phyloP scores from a whole-genome alignment of 2,113 vertebrate species.

The Progne subis region DNA sequence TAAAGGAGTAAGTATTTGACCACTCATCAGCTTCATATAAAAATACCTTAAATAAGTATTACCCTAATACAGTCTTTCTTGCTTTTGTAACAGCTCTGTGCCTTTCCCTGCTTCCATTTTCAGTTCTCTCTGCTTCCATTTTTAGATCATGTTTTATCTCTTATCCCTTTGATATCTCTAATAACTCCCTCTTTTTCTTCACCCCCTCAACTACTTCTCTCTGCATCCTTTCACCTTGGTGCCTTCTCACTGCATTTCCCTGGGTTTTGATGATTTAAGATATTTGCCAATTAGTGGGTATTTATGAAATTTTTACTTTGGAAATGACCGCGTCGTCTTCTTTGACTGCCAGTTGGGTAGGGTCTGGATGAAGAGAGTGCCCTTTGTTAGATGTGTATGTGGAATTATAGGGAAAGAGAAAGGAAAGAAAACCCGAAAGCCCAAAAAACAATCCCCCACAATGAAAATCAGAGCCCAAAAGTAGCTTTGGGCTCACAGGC shows the following conservation, averaged over 20 bases:
- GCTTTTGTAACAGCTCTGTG: conserved; percentile 7
- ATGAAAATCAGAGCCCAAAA: rapidly evolving
- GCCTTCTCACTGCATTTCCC: neutral
- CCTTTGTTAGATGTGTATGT: neutral
- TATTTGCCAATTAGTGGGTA: neutral
- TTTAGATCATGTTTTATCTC: conserved; percentile 52
- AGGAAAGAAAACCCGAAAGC: neutral
- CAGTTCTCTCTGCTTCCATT: conserved; percentile 4
- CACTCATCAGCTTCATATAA: neutral
- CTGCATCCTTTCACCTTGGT: neutral
- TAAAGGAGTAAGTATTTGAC: conserved; percentile 25
- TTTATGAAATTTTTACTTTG: neutral
- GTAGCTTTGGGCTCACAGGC: neutral
- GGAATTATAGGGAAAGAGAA: neutral
- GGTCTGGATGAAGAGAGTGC: neutral
- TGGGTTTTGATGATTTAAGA: neutral
- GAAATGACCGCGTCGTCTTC: neutral
- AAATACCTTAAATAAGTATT: conserved; percentile 27
- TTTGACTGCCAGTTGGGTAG: neutral
- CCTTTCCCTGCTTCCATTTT: conserved; percentile 46
- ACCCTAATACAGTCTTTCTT: conserved; percentile 11
- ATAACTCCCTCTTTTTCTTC: conserved; percentile 13
- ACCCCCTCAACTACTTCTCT: neutral
- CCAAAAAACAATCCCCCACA: neutral
- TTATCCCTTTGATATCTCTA: conserved; percentile 32